Base-by-base conservation (phyloP, 2,113 vertebrate genomes). In the Poecile atricapillus region DNA sequence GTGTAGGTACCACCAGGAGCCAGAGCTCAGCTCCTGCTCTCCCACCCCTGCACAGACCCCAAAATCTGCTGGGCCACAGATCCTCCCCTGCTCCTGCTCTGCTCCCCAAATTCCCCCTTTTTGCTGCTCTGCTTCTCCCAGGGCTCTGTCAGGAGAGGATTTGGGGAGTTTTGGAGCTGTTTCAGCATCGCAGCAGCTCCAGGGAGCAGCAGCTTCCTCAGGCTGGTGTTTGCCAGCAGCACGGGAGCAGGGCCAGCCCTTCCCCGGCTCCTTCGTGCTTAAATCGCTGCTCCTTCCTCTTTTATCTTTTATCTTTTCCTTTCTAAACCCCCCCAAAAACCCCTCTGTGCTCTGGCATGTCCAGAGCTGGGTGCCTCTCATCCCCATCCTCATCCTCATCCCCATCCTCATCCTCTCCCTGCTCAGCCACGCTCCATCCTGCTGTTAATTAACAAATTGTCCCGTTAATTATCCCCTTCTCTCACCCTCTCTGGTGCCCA, bases 371-470 rank as follows among this genome's bases (percentile, higher is more conserved):
- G 94, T 91, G 79, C 77, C 78, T 94, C 95, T 92, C 93, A 79
- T 24, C 49, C 11, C 2, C 62, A 64, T 64, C 62, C 62, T 5
- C n/a, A 11, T 59, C 33, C 4, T 18, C 60, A 14, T 41, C 18
- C 37, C 0, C 63, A 31, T 63, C 62, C 60, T 33, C 41, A 9
- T 47, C 25, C 47, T 30, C 47, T 20, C 28, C 44, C 37, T 37
- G 37, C 37, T 37, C 37, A 37, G 37, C 37, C 37, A 37, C 12
- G 2, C 47, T 56, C 55, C 3, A 3, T 47, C 43, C 63, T 13
- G 52, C 5, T 94, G 96, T 96, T 97, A 97, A 98, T 97, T 96
- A 97, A 97, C 97, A 90, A 97, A 93, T 96, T 96, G 87, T 90
- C 52, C 43, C 7, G 47, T 65, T 91, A 83, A 93, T 95, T 60